Base-by-base conservation (phyloP, 2,888 invertebrate species). In the Chelonus formosanus region DNA sequence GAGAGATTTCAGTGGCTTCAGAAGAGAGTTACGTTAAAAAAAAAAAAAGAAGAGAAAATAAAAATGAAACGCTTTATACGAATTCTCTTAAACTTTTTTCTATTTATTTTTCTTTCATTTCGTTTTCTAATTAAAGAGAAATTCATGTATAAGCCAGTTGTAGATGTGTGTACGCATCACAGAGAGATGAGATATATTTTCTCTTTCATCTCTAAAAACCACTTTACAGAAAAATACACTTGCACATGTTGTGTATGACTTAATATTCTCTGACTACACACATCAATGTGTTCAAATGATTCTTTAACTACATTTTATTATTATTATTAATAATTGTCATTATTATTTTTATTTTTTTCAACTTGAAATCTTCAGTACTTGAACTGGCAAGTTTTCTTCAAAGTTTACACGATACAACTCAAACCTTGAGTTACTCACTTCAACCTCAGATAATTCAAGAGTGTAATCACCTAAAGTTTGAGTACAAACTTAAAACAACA, bases 91-190 rank as follows among this genome's bases (percentile, higher is more conserved):
- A 40, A 40, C 40, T 40, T 40, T 40, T 40, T 40, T 40, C 6
- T 40, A 5, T 40, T 40, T 40, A 5, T 40, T 40, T 40, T 40
- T 6, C 6, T 6, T 40, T 5, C 40, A 4, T 40, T 40, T 40
- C 72, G 73, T 73, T 74, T 73, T 73, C 75, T 76, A 74, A 75
- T 74, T 75, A 74, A 75, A 75, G 20, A 20, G 73, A 70, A 73
- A 47, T 36, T 55, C 55, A 45, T 36, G 47, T 63, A 35, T 61
- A 54, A 61, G 61, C 35, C 44, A 44, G 54, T 54, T 10, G 62
- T 31, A 47, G 55, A 44, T 8, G 34, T 44, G 55, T 54, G 20
- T 62, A 53, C 36, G 4, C 48, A 3, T 36, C 47, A 40, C 5
- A 40, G 40, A 40, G 40, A 6, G 40, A 6, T 40, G 40, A 40